Percentiles rank a stretch among this genome's conserved stretches.
Conservation (phyloP, 2,113 vertebrate species). For the Pteronura brasiliensis region DNA sequence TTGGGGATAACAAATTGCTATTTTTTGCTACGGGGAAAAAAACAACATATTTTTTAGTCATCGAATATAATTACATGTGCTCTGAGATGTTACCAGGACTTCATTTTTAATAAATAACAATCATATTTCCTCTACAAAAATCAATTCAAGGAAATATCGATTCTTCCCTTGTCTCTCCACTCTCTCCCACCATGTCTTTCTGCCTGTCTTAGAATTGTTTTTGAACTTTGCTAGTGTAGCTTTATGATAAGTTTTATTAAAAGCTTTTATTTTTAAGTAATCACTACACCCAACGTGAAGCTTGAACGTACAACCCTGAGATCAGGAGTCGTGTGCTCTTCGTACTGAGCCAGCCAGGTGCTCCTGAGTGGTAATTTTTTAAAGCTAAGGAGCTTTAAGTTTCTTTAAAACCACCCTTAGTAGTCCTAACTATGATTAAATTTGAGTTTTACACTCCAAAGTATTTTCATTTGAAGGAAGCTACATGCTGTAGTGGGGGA, state of each 20-base stretch:
- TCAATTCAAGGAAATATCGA: slow-evolving; percentile 46
- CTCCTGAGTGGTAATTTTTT: neutral
- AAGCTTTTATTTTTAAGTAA: neutral
- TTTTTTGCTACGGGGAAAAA: slow-evolving; percentile 13
- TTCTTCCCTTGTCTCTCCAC: slow-evolving; percentile 3
- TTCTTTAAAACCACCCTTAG: neutral
- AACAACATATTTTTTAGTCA: neutral
- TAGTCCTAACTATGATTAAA: neutral
- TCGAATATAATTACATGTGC: slow-evolving; percentile 45
- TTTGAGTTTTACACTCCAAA: neutral
- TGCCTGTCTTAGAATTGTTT: neutral
- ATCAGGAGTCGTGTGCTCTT: neutral
- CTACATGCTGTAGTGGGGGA: neutral
- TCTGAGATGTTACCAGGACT: slow-evolving; percentile 39
- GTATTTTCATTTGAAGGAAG: neutral
- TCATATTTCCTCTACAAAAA: slow-evolving; percentile 60
- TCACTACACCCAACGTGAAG: neutral
- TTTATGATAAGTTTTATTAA: neutral
- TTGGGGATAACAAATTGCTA: slow-evolving; percentile 16
- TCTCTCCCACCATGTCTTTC: neutral
- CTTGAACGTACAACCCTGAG: neutral
- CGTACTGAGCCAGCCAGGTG: neutral
- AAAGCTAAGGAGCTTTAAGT: neutral
- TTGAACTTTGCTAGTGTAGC: neutral
- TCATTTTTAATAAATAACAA: slow-evolving; percentile 58